Conservation (phyloP, 2,888 invertebrate species). For the Zootermopsis nevadensis region DNA sequence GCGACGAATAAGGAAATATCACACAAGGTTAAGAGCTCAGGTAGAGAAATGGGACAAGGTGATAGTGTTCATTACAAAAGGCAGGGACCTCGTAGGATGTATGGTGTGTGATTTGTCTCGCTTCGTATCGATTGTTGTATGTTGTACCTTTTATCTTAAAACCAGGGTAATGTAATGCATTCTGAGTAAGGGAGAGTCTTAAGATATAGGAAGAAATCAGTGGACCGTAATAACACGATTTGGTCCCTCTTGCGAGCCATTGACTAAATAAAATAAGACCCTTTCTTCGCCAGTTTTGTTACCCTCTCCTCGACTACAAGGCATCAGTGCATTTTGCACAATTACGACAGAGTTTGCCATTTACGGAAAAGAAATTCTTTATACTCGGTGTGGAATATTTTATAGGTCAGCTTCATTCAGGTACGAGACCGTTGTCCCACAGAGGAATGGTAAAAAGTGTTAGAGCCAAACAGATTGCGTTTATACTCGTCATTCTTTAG, state of each 20-base stretch:
- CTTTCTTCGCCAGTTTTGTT: not conserved
- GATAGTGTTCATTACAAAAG: not conserved
- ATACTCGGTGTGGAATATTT: not conserved
- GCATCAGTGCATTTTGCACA: not conserved
- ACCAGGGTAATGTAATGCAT: not conserved
- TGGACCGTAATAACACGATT: constrained; percentile 34
- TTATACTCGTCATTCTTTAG: too few species aligned
- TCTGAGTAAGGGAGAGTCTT: not conserved
- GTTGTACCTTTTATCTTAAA: not conserved
- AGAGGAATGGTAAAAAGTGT: too few species aligned
- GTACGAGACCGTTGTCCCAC: too few species aligned
- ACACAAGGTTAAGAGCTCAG: not conserved
- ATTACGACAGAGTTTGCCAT: too few species aligned
- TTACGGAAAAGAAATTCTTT: not conserved
- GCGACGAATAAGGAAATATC: not conserved
- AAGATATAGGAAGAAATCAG: constrained; percentile 8
- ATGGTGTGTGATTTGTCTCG: not conserved
- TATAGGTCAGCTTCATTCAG: too few species aligned
- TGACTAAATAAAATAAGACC: constrained; percentile 39
- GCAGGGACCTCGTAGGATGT: not conserved
- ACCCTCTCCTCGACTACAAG: not conserved
- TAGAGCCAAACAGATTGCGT: too few species aligned
- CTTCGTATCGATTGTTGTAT: not conserved
- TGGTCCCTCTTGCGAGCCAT: constrained; percentile 18
- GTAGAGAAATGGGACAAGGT: not conserved